A percentile compares a stretch with the other conserved stretches of the same genome.
Evolutionary conservation across 2,888 invertebrate genomes (phyloP).

Genomic region (Ellobium chinense): DNA sequence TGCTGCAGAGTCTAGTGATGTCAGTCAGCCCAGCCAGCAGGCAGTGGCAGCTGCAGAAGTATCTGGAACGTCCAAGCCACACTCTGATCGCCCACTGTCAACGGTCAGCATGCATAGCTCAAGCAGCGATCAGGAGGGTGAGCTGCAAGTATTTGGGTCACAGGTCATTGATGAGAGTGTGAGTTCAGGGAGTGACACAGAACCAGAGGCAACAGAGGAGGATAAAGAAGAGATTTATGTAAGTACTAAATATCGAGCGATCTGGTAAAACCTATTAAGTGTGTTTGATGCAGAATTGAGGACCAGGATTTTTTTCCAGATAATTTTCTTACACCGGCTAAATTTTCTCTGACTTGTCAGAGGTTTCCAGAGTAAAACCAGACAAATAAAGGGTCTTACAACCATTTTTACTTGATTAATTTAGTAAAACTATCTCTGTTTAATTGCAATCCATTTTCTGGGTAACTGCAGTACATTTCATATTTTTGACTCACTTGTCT

Average conservation of each 20-base stretch:
- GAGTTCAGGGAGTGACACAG: slow-evolving; percentile 39
- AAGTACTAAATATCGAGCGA: too few species aligned
- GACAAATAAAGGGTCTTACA: too few species aligned
- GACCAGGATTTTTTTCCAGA: neutral
- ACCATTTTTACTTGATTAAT: too few species aligned
- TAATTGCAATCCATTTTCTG: too few species aligned
- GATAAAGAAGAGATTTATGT: slow-evolving; percentile 45
- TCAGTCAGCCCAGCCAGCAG: neutral
- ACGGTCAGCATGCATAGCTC: slow-evolving; percentile 32
- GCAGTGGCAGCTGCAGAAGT: neutral
- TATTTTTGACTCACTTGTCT: neutral
- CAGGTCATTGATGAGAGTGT: slow-evolving; percentile 21
- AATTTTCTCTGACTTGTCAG: neutral
- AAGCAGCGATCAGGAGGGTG: slow-evolving; percentile 22
- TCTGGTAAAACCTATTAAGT: too few species aligned
- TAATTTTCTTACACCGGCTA: neutral
- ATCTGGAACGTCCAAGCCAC: neutral
- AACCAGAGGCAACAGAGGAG: slow-evolving; percentile 35
- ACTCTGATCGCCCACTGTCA: slow-evolving; percentile 16
- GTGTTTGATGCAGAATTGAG: neutral
- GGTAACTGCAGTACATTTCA: too few species aligned
- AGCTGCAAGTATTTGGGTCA: neutral
- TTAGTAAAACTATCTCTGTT: too few species aligned
- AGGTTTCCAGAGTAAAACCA: too few species aligned
- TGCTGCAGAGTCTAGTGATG: neutral